Evolutionary conservation across 2,797 vertebrate genomes (phyloP), one percentile per base, ranked within the genome.

Genomic region (Aphelocoma californica): DNA sequence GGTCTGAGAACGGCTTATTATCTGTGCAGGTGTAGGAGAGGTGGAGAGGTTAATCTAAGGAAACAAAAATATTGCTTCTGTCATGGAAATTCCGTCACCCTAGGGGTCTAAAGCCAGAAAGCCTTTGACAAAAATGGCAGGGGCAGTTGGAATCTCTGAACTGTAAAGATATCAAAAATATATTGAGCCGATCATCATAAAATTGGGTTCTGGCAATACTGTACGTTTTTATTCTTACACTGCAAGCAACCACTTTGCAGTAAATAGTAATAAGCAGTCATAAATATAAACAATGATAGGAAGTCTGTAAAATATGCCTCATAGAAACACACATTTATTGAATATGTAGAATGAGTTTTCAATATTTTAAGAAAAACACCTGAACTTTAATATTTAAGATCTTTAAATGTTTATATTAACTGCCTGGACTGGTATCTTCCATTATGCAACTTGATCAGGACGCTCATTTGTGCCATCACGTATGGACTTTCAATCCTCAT

Each of bases 1-100:
- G 79, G 98, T 97, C 97, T 99, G 98, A 90, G 98, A 98, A 69
- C 98, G 98, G 94, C 98, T 98, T 96, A 99, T 98, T 97, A 99
- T 98, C 98, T 99, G 98, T 72, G 98, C 98, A 96, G 98, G 97
- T 90, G 98, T 98, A 94, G 98, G 98, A 95, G 98, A 98, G 92
- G 98, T 97, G 96, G 98, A 96, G 92, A 98, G 98, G 72, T 98
- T 98, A 96, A 98, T 98, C 98, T 99, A 98, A 95, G 95, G 94
- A 97, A 97, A 93, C 96, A 97, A 98, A 98, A 93, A 96, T 82
- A 97, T 96, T 95, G 62, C 87, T 86, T 92, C 96, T 89, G 97
- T 98, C 96, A 98, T 93, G 96, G 94, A 88, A 88, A 96, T 95
- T 87, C 95, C 93, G 80, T 92, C 88, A 75, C 75, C 83, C 95